phyloP scores from a whole-genome alignment of 53 echinoderm and acorn worm species.

The Paracentrotus lividus region DNA sequence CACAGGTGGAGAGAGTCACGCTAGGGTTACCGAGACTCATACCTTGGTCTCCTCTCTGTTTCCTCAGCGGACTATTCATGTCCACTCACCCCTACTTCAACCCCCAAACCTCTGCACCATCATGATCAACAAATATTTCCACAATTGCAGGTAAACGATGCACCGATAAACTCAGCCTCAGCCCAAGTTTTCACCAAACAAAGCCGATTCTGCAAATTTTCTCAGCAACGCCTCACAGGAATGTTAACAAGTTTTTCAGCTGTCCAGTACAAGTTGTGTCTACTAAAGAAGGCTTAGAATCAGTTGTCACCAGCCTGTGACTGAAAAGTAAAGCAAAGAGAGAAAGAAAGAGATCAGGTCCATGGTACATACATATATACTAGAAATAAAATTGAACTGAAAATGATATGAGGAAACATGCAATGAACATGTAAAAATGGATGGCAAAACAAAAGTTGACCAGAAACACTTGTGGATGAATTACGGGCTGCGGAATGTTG shows the following conservation, averaged over 20 bases:
- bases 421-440: neutral
- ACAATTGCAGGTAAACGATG: neutral
- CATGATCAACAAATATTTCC: neutral
- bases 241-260: constrained; percentile 59
- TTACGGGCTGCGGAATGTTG: neutral
- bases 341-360: neutral
- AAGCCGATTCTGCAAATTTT: constrained; percentile 39
- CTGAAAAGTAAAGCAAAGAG: constrained; percentile 44
- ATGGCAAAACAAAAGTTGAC: neutral
- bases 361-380: neutral
- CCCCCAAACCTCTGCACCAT: neutral
- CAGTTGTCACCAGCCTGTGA: constrained; percentile 17
- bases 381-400: neutral
- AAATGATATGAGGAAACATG: neutral
- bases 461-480: constrained; percentile 40
- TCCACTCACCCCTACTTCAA: neutral
- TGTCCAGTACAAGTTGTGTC: neutral
- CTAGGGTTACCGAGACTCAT: constrained; percentile 37
- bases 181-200: neutral
- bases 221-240: constrained; percentile 42
- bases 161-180: neutral
- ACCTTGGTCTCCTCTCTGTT: neutral
- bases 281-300: constrained; percentile 14
- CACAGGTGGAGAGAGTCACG: constrained; percentile 59
- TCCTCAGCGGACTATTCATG: constrained; percentile 47